Conservation (phyloP, 2,797 vertebrate genomes). For the Clarias platycephalus region DNA sequence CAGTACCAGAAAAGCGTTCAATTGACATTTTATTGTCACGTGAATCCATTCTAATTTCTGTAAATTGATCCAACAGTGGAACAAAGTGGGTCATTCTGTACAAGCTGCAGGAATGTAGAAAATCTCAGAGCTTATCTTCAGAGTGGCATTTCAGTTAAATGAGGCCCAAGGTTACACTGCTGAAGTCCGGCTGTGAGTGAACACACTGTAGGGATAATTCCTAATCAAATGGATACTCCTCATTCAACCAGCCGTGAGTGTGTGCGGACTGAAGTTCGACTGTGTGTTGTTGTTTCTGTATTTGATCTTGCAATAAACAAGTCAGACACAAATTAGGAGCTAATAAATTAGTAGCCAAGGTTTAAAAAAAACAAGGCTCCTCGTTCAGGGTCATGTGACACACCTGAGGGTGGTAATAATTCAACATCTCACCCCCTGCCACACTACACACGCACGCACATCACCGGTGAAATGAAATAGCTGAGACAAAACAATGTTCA, state of each 20-base stretch:
- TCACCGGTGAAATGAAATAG: no score
- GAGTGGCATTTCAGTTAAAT: not conserved
- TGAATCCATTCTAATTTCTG: not conserved
- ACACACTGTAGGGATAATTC: not conserved
- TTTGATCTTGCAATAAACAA: no score
- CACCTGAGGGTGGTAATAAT: no score
- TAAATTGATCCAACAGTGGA: not conserved
- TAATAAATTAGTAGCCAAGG: not conserved
- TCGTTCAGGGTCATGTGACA: no score
- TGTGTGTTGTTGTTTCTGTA: not conserved
- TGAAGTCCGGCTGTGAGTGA: not conserved
- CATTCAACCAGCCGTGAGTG: not conserved
- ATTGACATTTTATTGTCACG: not conserved
- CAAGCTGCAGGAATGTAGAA: not conserved
- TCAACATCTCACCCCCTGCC: no score
- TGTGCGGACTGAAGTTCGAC: not conserved
- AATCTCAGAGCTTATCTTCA: slow-evolving; percentile 8
- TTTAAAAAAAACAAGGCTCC: no score
- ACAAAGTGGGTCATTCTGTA: not conserved
- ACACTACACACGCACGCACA: no score
- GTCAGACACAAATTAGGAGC: not conserved
- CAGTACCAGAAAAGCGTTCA: no score
- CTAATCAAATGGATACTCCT: not conserved
- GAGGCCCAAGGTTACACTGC: not conserved
- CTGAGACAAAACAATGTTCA: no score